Base-by-base conservation (phyloP, 2,797 vertebrate species). In the Setipinna tenuifilis region DNA sequence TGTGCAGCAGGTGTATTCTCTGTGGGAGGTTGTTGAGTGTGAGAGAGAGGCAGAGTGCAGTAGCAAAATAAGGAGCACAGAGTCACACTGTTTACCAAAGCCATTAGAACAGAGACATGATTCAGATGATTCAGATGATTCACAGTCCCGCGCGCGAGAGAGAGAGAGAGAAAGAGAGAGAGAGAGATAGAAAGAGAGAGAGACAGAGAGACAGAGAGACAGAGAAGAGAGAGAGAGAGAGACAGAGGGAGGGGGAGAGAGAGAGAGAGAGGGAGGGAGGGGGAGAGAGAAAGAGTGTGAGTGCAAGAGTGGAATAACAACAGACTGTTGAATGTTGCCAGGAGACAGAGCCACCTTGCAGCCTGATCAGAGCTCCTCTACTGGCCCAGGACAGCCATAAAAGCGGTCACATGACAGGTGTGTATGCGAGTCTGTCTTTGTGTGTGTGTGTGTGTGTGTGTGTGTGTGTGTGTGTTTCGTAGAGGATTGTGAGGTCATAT, bases 1-100 rank as follows among this genome's bases (percentile, higher is more conserved):
- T 62, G 41, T 88, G 85, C 50, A 82, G 87, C 81, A 85, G 85
- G 82, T 86, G 83, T 31, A 78, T 57, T 83, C 83, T 84, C 85
- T 54, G 80, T 81, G 59, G 87, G 87, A 82, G 54, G 28, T 35
- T 82, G 44, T 46, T 28, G 17, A 62, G 65, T n/a, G 81, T 54
- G 82, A 23, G 82, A 71, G 35, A 35, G 41, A 28, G 48, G 25
- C 48, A 82, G 28, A 65, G 58, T 23, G 59, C 5, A 0, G 0
- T 23, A 35, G 84, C 35, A 44, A 12, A 65, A 80, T 59, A 46
- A 83, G 71, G 19, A 35, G 35, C 58, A 84, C 83, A 68, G 28
- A 65, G 46, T 50, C 21, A 35, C 71, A 82, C 62, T 82, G 81
- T 83, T 75, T 50, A 61, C 82, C 82, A 85, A 87, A 46, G 82